These are phyloP conservation scores for Musca vetustissima DNA, from an alignment of 1,140 invertebrate species.

Conservation along the genomic window DNA sequence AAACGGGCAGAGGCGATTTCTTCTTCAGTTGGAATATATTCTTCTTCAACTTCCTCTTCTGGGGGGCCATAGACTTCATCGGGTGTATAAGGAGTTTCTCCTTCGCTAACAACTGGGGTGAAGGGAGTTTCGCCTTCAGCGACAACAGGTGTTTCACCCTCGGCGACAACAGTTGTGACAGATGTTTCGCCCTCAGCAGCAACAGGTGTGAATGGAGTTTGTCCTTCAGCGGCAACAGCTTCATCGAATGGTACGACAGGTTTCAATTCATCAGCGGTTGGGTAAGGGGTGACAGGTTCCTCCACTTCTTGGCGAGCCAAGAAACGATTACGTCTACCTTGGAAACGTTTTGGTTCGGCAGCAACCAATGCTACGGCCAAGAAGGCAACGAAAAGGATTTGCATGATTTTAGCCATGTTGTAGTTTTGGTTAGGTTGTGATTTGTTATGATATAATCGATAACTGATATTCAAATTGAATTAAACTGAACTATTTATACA, in stretches of 20 bases:
- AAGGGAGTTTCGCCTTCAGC: slow-evolving; percentile 27
- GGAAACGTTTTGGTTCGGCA: slow-evolving; percentile 17
- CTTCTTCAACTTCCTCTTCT: neutral
- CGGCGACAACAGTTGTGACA: slow-evolving; percentile 31
- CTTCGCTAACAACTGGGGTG: slow-evolving; percentile 27
- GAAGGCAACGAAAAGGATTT: slow-evolving; percentile 16
- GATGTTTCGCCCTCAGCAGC: slow-evolving; percentile 19
- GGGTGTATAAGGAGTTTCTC: neutral
- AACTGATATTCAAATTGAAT: too few relatives aligned
- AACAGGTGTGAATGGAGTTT: slow-evolving; percentile 16
- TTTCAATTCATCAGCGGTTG: slow-evolving; percentile 47
- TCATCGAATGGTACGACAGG: slow-evolving; percentile 50
- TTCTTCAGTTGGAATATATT: neutral
- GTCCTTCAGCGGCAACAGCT: slow-evolving; percentile 34
- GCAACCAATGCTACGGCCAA: slow-evolving; percentile 6
- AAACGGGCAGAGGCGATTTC: neutral
- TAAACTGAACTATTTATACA: too few relatives aligned
- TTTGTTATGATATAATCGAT: neutral
- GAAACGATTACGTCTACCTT: slow-evolving; percentile 31
- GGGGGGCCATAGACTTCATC: neutral
- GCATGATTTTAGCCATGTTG: slow-evolving; percentile 17
- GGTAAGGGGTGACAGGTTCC: slow-evolving; percentile 46
- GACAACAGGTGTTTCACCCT: neutral
- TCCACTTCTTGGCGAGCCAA: slow-evolving; percentile 45
- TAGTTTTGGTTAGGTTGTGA: neutral